These are phyloP conservation scores for Delia radicum DNA, from an alignment of 1,140 invertebrate genomes.

Conservation along the genomic window DNA sequence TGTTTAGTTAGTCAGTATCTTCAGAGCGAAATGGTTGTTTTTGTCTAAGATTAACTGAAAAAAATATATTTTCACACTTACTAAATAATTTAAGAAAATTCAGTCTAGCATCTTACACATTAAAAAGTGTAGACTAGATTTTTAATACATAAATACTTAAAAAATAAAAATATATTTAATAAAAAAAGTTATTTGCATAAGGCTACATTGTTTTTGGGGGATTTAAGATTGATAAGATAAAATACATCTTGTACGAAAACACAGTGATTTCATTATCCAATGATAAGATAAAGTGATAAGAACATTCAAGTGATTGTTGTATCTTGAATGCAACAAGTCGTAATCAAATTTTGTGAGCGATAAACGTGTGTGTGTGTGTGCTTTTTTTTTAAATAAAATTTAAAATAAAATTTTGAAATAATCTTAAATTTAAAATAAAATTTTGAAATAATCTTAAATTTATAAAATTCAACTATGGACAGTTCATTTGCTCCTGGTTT, in stretches of 20 bases:
- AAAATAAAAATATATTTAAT: neutral
- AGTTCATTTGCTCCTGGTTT: constrained; percentile 29
- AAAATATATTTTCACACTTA: no score
- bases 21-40: neutral
- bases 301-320: neutral
- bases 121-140: neutral
- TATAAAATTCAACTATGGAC: neutral
- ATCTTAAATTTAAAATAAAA: neutral
- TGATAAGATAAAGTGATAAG: neutral
- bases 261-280: neutral
- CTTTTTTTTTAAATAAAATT: neutral
- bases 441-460: neutral
- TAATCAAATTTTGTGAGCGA: neutral
- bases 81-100: no score
- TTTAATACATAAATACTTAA: neutral
- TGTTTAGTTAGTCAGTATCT: neutral
- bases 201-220: neutral
- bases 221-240: neutral
- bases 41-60: neutral
- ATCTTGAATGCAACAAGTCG: neutral
- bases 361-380: neutral
- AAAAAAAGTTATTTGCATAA: neutral
- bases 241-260: neutral
- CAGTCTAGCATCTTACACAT: neutral
- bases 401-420: neutral